These are phyloP conservation scores for Punctoribates punctum DNA, from an alignment of 2,888 invertebrate species.

Conservation along the genomic window DNA sequence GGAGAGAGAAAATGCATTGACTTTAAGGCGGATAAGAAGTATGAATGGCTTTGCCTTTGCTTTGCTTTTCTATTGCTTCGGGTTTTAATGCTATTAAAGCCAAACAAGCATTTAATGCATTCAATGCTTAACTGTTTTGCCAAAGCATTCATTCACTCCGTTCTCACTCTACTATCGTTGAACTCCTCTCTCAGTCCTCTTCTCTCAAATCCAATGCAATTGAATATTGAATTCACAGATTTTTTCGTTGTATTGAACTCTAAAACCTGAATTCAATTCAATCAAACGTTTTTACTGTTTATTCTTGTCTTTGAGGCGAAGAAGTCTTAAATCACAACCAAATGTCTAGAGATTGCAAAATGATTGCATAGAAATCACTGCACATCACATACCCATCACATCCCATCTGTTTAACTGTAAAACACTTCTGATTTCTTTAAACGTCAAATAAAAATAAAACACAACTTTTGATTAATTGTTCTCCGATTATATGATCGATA, in stretches of 20 bases:
- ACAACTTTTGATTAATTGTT: neutral
- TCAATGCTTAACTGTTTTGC: constrained; percentile 5
- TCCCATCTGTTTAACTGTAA: neutral
- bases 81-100: neutral
- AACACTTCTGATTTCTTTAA: neutral
- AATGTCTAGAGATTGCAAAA: too few relatives aligned
- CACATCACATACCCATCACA: neutral
- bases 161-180: too few relatives aligned
- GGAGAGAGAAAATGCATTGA: constrained; percentile 13
- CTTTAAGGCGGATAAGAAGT: constrained; percentile 4
- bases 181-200: too few relatives aligned
- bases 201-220: neutral
- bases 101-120: neutral
- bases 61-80: neutral
- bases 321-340: too few relatives aligned
- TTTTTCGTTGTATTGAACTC: constrained; percentile 18
- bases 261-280: constrained; percentile 3
- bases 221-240: neutral
- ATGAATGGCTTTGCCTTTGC: neutral
- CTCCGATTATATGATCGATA: neutral
- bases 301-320: too few relatives aligned
- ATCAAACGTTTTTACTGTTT: neutral
- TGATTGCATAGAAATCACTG: too few relatives aligned
- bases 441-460: neutral
- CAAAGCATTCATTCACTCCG: neutral